Evolutionary conservation across 2,888 invertebrate genomes (phyloP), one percentile per base, ranked within the genome.

Genomic region (Stenurella melanura): DNA sequence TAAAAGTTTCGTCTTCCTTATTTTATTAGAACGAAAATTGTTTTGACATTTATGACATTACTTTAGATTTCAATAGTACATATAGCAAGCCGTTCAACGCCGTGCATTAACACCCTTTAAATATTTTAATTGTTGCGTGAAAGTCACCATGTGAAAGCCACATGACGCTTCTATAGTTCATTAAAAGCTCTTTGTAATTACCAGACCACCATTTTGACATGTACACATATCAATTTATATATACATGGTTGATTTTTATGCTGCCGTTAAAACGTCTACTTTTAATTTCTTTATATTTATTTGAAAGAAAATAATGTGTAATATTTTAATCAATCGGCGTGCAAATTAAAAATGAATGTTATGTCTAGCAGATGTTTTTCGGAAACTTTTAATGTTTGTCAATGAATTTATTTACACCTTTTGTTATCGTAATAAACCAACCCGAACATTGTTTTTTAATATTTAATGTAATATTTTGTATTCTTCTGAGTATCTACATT

Each of bases 131-230:
- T 64, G 34, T 64, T 64, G 38, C 64, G 4, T 38, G 64, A 42
- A 63, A 64, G 34, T 38, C 17, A 19, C 38, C 64, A 64, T 18
- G 38, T 64, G 64, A 64, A 64, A 64, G 42, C 64, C 64, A 64
- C 19, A 42, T 64, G 64, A 38, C 34, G 61, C 17, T 4, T 42
- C 42, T 38, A 64, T 17, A 18, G 50, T 42, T 61, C 38, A 42
- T 19, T 38, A 38, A 64, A 64, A 64, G 64, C 17, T 15, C 42
- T 64, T 64, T 64, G 64, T 64, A 38, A 42, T 42, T 21, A 38
- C 42, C 64, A 64, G 38, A 64, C 38, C 38, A 38, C 42, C 15
- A 19, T 18, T 38, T 38, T 19, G 42, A 18, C 64, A 38, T 11
- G 64, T 18, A 64, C 42, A 64, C 64, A n/a, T 50, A 50, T 42